These are phyloP conservation scores for Momotus momota DNA, from an alignment of 2,797 vertebrate species.

Conservation along the genomic window DNA sequence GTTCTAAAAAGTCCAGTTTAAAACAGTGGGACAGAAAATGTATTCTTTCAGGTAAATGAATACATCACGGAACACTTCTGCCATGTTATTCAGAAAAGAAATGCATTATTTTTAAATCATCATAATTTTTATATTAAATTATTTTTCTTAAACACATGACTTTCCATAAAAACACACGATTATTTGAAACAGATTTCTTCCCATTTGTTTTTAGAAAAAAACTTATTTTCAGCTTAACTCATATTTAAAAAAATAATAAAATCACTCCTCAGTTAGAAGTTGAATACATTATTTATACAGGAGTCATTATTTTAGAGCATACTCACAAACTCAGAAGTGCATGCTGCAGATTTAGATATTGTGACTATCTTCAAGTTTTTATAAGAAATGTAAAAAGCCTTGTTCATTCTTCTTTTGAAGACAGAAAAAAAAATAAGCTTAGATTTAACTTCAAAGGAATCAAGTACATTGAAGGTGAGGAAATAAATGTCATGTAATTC, in stretches of 20 bases:
- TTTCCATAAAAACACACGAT: neutral
- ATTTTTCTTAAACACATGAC: neutral
- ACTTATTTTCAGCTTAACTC: neutral
- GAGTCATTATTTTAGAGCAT: neutral
- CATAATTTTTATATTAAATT: neutral
- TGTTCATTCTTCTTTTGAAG: neutral
- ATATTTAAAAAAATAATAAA: neutral
- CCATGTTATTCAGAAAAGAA: neutral
- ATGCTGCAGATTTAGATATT: neutral
- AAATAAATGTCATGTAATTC: neutral
- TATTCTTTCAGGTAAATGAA: neutral
- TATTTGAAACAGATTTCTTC: neutral
- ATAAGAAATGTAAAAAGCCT: neutral
- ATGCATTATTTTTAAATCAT: neutral
- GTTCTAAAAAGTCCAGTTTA: neutral
- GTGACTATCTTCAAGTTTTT: neutral
- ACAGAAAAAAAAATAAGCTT: neutral
- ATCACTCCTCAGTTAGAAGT: neutral
- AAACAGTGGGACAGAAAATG: neutral
- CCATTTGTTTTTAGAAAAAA: neutral
- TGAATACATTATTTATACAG: conserved; percentile 15
- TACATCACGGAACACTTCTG: neutral
- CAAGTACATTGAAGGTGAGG: neutral
- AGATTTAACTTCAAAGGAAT: conserved; percentile 42
- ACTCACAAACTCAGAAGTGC: neutral